Evolutionary conservation across 2,888 invertebrate species (phyloP).

Genomic region (Synanthedon myopaeformis): DNA sequence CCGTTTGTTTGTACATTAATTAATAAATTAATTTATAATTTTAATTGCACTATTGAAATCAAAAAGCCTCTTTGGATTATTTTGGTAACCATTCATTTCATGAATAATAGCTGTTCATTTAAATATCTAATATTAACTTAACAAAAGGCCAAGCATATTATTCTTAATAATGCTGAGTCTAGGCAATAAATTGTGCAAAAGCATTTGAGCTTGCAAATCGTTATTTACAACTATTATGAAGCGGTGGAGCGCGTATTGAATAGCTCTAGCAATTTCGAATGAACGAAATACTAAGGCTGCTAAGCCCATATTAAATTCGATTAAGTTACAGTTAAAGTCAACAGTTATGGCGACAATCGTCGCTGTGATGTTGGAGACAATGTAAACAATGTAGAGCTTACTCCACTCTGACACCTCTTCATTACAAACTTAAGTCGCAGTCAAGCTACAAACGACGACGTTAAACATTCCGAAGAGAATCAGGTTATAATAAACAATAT

Average conservation of each 20-base stretch:
- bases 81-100: no score
- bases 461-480: not conserved
- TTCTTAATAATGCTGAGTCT: constrained; percentile 2
- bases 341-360: not conserved
- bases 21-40: no score
- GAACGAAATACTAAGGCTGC: not conserved
- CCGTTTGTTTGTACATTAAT: no score
- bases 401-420: not conserved
- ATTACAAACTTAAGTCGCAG: not conserved
- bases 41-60: no score
- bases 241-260: not conserved
- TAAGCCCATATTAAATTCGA: not conserved
- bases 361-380: not conserved
- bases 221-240: constrained; percentile 2
- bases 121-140: not conserved
- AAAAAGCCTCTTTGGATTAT: no score
- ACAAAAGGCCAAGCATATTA: constrained; percentile 1
- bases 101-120: not conserved
- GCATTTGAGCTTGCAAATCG: constrained; percentile 3
- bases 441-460: not conserved
- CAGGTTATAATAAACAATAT: no score
- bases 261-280: not conserved
- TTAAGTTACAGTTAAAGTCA: not conserved
- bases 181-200: constrained; percentile 1
- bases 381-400: not conserved